Percentiles rank a stretch among this genome's conserved stretches.
Conservation (phyloP, 1,140 invertebrate species). For the Zophobas atratus region DNA sequence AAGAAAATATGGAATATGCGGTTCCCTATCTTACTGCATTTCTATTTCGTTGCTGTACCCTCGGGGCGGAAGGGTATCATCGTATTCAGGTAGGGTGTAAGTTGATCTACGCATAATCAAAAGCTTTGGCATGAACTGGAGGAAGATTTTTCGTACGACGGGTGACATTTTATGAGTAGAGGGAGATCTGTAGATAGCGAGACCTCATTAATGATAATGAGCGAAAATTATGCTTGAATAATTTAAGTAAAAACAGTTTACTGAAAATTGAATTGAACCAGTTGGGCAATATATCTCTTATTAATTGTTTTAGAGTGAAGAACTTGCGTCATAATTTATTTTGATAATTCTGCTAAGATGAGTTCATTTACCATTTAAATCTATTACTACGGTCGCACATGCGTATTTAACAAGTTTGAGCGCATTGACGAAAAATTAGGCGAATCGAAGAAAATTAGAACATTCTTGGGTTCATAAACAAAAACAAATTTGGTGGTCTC, state of each 20-base stretch:
- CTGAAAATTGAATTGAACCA: no score
- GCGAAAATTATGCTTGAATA: background rate
- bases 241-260: background rate
- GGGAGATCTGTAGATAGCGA: constrained; percentile 80
- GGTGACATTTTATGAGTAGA: constrained; percentile 97
- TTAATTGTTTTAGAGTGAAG: no score
- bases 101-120: constrained; percentile 91
- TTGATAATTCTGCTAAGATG: no score
- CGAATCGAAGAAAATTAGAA: no score
- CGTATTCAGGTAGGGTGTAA: constrained; percentile 86
- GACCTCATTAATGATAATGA: background rate
- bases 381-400: no score
- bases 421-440: no score
- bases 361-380: no score
- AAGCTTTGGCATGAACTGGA: constrained; percentile 90
- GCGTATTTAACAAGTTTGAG: no score
- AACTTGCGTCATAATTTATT: no score
- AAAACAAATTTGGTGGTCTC: no score
- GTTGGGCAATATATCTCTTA: no score
- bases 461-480: no score
- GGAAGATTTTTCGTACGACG: constrained; percentile 89
- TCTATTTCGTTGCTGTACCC: constrained; percentile 85
- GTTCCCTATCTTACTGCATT: constrained; percentile 75
- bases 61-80: constrained; percentile 82
- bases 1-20: background rate